These are phyloP conservation scores for Microcebus griseorufus DNA, from an alignment of 2,113 vertebrate species.

Conservation along the genomic window DNA sequence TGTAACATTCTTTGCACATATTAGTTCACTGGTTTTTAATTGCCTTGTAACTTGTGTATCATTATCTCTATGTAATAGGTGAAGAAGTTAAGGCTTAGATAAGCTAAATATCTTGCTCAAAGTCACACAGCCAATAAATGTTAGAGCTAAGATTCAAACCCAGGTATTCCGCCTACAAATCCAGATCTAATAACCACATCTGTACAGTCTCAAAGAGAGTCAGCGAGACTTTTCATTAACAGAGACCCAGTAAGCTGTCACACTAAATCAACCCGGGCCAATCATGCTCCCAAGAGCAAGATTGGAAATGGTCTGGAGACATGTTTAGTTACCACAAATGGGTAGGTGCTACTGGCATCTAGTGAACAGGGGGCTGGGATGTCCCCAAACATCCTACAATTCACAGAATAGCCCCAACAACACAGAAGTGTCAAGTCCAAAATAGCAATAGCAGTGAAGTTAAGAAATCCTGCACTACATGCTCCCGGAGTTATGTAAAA, in stretches of 20 bases:
- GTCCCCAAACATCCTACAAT: not conserved
- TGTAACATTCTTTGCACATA: not conserved
- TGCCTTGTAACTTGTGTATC: not conserved
- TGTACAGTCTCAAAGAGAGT: not conserved
- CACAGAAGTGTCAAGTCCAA: not conserved
- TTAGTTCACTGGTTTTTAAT: constrained; percentile 1
- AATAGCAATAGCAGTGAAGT: not conserved
- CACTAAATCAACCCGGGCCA: not conserved
- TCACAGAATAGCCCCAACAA: not conserved
- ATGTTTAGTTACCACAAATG: not conserved
- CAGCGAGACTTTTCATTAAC: not conserved
- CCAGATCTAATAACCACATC: not conserved
- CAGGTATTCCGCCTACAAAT: not conserved
- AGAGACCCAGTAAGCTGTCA: not conserved
- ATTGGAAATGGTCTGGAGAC: not conserved
- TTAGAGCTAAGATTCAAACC: not conserved
- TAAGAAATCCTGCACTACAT: not conserved
- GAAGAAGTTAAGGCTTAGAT: not conserved
- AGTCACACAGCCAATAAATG: not conserved
- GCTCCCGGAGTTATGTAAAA: not conserved
- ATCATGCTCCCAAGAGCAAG: not conserved
- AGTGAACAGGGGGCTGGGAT: not conserved
- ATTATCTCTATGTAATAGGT: not conserved
- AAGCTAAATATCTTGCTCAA: not conserved
- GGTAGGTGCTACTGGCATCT: not conserved